A percentile compares a stretch with the other conserved stretches of the same genome.
These are phyloP conservation scores for Betta splendens DNA, from an alignment of 2,797 vertebrate genomes.

Conservation along the genomic window DNA sequence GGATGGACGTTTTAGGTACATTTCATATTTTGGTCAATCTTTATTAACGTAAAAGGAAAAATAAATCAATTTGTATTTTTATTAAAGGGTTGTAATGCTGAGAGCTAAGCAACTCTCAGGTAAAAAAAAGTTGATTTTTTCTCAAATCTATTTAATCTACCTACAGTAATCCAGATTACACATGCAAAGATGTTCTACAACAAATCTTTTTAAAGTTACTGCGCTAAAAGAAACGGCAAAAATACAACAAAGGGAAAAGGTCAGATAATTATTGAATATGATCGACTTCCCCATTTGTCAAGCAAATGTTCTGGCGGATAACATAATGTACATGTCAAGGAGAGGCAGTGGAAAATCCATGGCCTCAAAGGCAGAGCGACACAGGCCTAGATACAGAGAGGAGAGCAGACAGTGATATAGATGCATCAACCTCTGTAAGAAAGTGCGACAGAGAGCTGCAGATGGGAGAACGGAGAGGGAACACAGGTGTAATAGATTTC, in stretches of 20 bases:
- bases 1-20: no score
- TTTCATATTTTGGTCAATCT: no score
- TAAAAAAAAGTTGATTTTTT: no score
- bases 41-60: no score
- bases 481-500: slow-evolving; percentile 96
- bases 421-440: slow-evolving; percentile 53
- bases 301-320: slow-evolving; percentile 56
- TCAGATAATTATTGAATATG: slow-evolving; percentile 75
- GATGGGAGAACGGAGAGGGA: slow-evolving; percentile 71
- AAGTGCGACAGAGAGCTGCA: slow-evolving; percentile 60
- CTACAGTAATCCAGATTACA: neutral
- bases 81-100: no score
- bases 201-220: slow-evolving; percentile 2
- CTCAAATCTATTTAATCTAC: no score
- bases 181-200: slow-evolving; percentile 5
- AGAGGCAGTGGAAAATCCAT: slow-evolving; percentile 53
- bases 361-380: slow-evolving; percentile 40
- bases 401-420: slow-evolving; percentile 67
- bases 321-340: slow-evolving; percentile 72
- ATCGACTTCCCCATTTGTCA: slow-evolving; percentile 72
- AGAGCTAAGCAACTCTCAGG: no score
- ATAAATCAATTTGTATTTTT: no score
- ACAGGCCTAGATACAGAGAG: slow-evolving; percentile 44
- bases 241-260: slow-evolving; percentile 63
- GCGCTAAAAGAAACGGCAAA: slow-evolving; percentile 34